A percentile compares a stretch with the other conserved stretches of the same genome.
These are phyloP conservation scores for Andricus quercusramuli DNA, from an alignment of 2,888 invertebrate species.

Conservation along the genomic window DNA sequence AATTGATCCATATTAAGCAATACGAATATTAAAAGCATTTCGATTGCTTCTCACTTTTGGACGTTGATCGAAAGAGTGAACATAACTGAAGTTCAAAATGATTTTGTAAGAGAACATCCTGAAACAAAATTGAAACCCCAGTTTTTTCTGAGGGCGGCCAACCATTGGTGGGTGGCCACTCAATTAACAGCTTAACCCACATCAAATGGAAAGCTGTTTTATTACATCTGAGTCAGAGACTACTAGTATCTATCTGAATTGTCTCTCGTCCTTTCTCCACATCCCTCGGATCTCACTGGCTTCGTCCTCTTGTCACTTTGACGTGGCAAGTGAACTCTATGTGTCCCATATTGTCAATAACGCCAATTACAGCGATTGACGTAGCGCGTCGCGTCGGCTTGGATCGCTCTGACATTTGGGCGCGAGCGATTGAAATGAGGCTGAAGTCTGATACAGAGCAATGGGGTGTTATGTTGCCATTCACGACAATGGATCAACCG, in stretches of 20 bases:
- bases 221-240: not conserved
- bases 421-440: conserved; percentile 26
- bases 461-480: not conserved
- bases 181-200: too few species aligned
- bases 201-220: too few species aligned
- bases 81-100: too few species aligned
- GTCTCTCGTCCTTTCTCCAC: not conserved
- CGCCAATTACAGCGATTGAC: conserved; percentile 52
- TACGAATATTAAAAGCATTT: too few species aligned
- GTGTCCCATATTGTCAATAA: conserved; percentile 50
- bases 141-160: too few species aligned
- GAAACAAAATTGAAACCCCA: too few species aligned
- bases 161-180: too few species aligned
- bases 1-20: too few species aligned
- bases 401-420: conserved; percentile 33
- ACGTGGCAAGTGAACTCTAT: not conserved
- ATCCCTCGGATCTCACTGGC: not conserved
- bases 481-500: conserved; percentile 17
- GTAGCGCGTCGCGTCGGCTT: conserved; percentile 46
- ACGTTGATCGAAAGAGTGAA: too few species aligned
- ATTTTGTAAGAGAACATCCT: too few species aligned
- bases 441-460: conserved; percentile 2
- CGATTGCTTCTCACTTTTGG: too few species aligned
- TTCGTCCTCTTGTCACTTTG: conserved; percentile 14
- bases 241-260: not conserved